A percentile compares a stretch with the other conserved stretches of the same genome.
These are phyloP conservation scores for Cenopis cana DNA, from an alignment of 2,888 invertebrate species.

Conservation along the genomic window DNA sequence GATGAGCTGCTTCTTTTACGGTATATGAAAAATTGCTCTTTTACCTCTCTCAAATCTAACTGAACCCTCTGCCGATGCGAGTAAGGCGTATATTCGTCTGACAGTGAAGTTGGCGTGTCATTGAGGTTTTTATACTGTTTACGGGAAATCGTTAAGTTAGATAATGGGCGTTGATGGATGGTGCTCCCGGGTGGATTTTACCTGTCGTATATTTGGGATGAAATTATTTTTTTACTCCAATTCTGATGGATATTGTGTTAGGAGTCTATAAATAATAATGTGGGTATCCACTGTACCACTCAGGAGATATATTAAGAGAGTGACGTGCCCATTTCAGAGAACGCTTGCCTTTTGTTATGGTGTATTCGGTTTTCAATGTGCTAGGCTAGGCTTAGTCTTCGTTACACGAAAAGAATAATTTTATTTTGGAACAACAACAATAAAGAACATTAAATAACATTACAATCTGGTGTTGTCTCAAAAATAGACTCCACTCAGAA, in stretches of 20 bases:
- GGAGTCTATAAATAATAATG: not conserved
- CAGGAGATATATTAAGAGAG: too few species aligned
- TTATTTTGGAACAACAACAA: too few species aligned
- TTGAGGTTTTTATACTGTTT: conserved; percentile 30
- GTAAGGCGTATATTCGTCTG: conserved; percentile 10
- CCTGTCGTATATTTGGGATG: conserved; percentile 29
- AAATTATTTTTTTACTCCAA: conserved; percentile 20
- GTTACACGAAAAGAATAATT: too few species aligned
- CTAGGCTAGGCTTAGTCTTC: too few species aligned
- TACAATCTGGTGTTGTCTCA: too few species aligned
- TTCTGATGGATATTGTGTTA: conserved; percentile 10
- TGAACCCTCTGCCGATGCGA: not conserved
- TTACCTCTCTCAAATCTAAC: too few species aligned
- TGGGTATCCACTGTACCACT: not conserved
- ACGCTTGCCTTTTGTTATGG: too few species aligned
- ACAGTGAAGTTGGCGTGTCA: conserved; percentile 17
- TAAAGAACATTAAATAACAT: too few species aligned
- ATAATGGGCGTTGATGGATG: conserved; percentile 40
- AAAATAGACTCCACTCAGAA: too few species aligned
- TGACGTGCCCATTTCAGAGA: too few species aligned
- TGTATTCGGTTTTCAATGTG: too few species aligned
- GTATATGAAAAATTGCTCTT: conserved; percentile 27
- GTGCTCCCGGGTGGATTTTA: conserved; percentile 1
- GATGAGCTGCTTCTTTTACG: conserved; percentile 33
- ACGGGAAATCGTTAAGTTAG: conserved; percentile 40